phyloP scores from a whole-genome alignment of 2,113 vertebrate genomes.

The Paratilapia polleni region DNA sequence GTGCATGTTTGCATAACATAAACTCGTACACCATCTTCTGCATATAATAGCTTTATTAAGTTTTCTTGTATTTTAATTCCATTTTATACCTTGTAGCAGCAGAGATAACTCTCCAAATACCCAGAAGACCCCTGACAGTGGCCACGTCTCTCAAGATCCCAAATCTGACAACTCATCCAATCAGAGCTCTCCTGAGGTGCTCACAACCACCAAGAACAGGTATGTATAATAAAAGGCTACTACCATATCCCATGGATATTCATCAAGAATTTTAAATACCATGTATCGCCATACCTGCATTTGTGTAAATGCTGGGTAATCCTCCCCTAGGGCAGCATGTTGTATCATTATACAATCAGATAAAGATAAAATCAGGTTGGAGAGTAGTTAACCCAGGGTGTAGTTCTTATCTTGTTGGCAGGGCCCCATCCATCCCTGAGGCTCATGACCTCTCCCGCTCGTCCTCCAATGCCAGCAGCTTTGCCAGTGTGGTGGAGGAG shows the following conservation, averaged over 20 bases:
- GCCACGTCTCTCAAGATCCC: slow-evolving; percentile 88
- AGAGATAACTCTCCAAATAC: slow-evolving; percentile 86
- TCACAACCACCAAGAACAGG: slow-evolving; percentile 91
- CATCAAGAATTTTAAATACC: neutral
- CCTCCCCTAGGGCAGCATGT: neutral
- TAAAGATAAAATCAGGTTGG: slow-evolving; percentile 17
- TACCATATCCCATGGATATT: neutral
- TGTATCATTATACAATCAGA: neutral
- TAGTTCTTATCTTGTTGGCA: slow-evolving; percentile 76
- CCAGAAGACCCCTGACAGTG: slow-evolving; percentile 89
- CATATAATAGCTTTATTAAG: neutral
- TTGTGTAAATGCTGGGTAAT: neutral
- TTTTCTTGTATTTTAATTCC: neutral
- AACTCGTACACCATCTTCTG: neutral
- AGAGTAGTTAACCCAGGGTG: slow-evolving; percentile 54
- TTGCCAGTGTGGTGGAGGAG: slow-evolving; percentile 91
- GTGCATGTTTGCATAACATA: neutral
- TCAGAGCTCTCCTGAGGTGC: slow-evolving; percentile 94
- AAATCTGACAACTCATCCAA: slow-evolving; percentile 90
- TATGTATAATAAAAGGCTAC: slow-evolving; percentile 44
- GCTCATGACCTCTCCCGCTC: slow-evolving; percentile 89
- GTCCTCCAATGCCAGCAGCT: slow-evolving; percentile 95
- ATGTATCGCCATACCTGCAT: neutral
- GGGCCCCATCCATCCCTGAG: slow-evolving; percentile 81
- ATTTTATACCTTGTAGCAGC: slow-evolving; percentile 10